Evolutionary conservation across 2,888 invertebrate species (phyloP).

Genomic region (Dolomedes plantarius): DNA sequence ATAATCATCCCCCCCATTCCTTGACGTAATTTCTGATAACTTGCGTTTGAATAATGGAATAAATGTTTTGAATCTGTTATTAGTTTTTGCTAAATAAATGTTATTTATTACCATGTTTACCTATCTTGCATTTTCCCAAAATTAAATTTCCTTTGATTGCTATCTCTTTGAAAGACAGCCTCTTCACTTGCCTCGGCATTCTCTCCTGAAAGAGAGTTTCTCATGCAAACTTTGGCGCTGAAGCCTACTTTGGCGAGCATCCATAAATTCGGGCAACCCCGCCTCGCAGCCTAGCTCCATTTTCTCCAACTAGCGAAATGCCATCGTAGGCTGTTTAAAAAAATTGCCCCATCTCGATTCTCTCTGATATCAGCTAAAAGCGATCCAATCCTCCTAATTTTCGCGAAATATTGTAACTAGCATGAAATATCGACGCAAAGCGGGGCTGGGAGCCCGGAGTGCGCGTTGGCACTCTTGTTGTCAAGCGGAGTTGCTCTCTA

Average conservation of each 20-base stretch:
- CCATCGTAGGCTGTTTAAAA: background rate
- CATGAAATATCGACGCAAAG: background rate
- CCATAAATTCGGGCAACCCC: constrained; percentile 28
- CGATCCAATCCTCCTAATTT: background rate
- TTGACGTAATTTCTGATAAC: too few relatives aligned
- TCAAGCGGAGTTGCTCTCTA: constrained; percentile 44
- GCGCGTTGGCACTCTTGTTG: constrained; percentile 24
- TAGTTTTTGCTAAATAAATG: too few relatives aligned
- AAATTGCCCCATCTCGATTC: background rate
- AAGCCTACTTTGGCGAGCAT: constrained; percentile 10
- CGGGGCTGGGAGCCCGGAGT: background rate
- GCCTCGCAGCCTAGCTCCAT: constrained; percentile 22
- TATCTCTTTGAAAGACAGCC: too few relatives aligned
- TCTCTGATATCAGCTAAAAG: background rate
- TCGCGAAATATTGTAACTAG: constrained; percentile 11
- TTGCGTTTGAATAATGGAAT: too few relatives aligned
- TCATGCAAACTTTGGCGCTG: background rate
- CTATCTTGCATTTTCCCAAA: too few relatives aligned
- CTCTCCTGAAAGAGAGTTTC: too few relatives aligned
- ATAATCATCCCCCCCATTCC: too few relatives aligned
- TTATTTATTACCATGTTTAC: too few relatives aligned
- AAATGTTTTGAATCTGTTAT: too few relatives aligned
- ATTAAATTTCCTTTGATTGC: too few relatives aligned
- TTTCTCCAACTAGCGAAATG: constrained; percentile 23
- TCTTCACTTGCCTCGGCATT: too few relatives aligned